These are phyloP conservation scores for Campoletis raptor DNA, from an alignment of 2,888 invertebrate genomes.

Conservation along the genomic window DNA sequence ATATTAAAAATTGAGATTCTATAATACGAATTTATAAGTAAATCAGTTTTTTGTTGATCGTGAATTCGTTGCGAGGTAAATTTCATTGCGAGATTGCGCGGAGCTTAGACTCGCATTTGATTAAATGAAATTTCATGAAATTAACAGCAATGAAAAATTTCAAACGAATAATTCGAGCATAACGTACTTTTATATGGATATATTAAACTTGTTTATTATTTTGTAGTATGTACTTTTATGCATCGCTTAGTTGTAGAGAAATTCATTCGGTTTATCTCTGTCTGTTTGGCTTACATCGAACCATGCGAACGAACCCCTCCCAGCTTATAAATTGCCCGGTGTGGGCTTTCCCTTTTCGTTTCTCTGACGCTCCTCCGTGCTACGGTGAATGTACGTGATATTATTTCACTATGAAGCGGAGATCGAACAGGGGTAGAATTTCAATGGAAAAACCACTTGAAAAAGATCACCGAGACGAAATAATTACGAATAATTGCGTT, in stretches of 20 bases:
- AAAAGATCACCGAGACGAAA: neutral
- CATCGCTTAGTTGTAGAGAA: neutral
- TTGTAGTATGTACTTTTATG: neutral
- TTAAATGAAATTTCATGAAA: neutral
- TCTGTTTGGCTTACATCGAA: slow-evolving; percentile 7
- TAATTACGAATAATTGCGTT: neutral
- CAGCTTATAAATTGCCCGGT: slow-evolving; percentile 3
- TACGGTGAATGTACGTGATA: slow-evolving; percentile 13
- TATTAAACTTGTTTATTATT: neutral
- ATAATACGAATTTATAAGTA: neutral
- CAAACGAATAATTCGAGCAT: neutral
- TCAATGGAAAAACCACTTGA: neutral
- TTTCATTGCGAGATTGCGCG: neutral
- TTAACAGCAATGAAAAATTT: neutral
- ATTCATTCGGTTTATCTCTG: slow-evolving; percentile 19
- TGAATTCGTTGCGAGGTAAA: neutral
- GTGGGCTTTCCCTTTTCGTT: neutral
- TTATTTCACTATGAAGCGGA: neutral
- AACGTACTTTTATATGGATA: neutral
- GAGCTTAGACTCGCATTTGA: neutral
- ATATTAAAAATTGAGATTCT: neutral
- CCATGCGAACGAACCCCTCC: neutral
- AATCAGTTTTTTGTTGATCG: neutral
- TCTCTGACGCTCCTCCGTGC: neutral
- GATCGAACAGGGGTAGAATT: slow-evolving; percentile 5